Conservation (phyloP, 30 jellyfish, hydroid and myxozoan species). For the Turritopsis dohrnii region DNA sequence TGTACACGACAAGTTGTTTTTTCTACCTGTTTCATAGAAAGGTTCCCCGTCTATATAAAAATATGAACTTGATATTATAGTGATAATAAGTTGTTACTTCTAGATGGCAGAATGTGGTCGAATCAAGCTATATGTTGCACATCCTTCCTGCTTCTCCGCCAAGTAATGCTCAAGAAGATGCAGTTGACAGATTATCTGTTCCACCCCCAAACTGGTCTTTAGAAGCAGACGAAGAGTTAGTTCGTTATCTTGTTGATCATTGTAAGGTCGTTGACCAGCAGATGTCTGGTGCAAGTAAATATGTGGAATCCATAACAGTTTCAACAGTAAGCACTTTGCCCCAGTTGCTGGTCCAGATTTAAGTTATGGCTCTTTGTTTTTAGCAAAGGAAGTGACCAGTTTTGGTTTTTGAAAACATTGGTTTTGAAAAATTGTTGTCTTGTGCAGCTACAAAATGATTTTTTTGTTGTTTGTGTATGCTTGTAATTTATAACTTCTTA, state of each 20-base stretch:
- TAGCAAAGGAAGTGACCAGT: no score
- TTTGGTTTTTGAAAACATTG: no score
- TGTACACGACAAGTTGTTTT: no score
- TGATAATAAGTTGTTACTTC: not conserved
- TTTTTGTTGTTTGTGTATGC: no score
- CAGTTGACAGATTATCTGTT: conserved; percentile 43
- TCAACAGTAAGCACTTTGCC: conserved; percentile 50
- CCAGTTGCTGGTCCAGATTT: no score
- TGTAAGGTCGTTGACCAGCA: conserved; percentile 38
- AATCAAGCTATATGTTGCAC: conserved; percentile 59
- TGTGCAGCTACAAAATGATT: no score
- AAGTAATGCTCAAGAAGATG: conserved; percentile 39
- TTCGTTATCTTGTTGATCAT: conserved; percentile 54
- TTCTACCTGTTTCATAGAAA: not conserved
- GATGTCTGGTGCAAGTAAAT: conserved; percentile 59
- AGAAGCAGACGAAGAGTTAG: conserved; percentile 84
- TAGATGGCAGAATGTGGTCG: conserved; percentile 88
- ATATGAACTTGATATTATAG: not conserved
- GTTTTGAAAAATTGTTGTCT: no score
- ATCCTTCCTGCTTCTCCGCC: conserved; percentile 63
- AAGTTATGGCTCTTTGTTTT: no score
- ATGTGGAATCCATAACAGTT: conserved; percentile 64
- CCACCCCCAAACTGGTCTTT: conserved; percentile 86
- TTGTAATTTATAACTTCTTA: no score
- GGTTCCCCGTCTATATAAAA: no score